Conservation (phyloP, 2,797 vertebrate species). For the Acropternis orthonyx region DNA sequence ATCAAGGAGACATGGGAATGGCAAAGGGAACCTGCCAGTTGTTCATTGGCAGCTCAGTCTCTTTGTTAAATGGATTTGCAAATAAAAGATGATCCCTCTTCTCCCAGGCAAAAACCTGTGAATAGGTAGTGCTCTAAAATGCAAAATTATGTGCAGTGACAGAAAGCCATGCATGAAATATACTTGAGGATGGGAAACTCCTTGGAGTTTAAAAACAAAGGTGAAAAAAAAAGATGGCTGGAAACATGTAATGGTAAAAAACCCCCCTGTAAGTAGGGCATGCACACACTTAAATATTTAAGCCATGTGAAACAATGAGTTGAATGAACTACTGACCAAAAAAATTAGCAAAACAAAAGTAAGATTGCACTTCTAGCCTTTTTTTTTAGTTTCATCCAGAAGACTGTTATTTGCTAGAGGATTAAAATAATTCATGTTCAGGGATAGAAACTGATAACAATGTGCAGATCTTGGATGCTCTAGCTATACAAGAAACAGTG, state of each 20-base stretch:
- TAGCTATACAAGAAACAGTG: constrained; percentile 8
- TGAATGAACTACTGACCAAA: constrained; percentile 36
- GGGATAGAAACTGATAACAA: constrained; percentile 20
- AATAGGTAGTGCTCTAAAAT: constrained; percentile 55
- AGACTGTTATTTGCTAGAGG: constrained; percentile 54
- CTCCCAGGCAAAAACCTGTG: not conserved
- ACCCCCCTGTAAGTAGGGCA: not conserved
- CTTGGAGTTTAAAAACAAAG: constrained; percentile 9
- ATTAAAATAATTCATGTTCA: constrained; percentile 64
- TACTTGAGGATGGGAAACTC: constrained; percentile 27
- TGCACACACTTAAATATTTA: constrained; percentile 6
- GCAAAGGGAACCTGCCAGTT: not conserved
- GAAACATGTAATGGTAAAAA: not conserved
- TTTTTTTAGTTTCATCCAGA: constrained; percentile 23
- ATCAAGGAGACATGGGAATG: not conserved
- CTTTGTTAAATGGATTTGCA: constrained; percentile 50
- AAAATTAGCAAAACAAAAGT: constrained; percentile 50
- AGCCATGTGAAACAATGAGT: constrained; percentile 6
- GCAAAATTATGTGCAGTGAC: constrained; percentile 38
- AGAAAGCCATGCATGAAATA: constrained; percentile 48
- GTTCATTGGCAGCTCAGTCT: not conserved
- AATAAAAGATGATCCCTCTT: constrained; percentile 50
- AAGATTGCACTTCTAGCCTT: constrained; percentile 37
- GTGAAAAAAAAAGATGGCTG: not conserved
- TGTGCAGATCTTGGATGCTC: not conserved